Conservation (phyloP, 2,888 invertebrate species). For the Leptinotarsa rubiginosa region DNA sequence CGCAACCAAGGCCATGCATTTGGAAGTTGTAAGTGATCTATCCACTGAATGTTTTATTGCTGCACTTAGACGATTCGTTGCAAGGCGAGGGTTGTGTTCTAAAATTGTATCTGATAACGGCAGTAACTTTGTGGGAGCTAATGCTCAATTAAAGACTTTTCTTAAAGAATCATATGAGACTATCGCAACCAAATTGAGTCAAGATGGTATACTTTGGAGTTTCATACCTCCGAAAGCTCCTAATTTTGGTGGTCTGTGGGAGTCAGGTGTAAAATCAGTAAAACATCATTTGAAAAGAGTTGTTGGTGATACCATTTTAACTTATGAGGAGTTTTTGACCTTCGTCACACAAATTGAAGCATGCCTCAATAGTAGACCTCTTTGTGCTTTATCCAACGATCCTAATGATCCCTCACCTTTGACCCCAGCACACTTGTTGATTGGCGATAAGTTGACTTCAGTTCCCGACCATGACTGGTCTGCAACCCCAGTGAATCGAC, state of each 20-base stretch:
- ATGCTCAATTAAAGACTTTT: conserved; percentile 1
- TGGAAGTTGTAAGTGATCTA: conserved; percentile 27
- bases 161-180: neutral
- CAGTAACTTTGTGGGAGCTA: conserved; percentile 29
- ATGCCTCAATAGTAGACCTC: conserved; percentile 54
- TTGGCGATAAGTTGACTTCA: conserved; percentile 45
- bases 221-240: conserved; percentile 29
- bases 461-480: conserved; percentile 42
- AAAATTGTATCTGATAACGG: conserved; percentile 32
- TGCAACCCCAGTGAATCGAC: conserved; percentile 32
- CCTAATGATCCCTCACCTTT: conserved; percentile 48
- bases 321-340: conserved; percentile 30
- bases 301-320: conserved; percentile 18
- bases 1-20: conserved; percentile 30
- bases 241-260: conserved; percentile 30
- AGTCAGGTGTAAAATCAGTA: too few relatives aligned
- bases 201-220: conserved; percentile 9
- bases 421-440: conserved; percentile 53
- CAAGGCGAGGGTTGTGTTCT: conserved; percentile 31
- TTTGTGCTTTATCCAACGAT: conserved; percentile 47
- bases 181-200: neutral
- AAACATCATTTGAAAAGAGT: too few relatives aligned
- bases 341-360: conserved; percentile 44
- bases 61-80: conserved; percentile 34
- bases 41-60: conserved; percentile 26